Percentiles rank a stretch among this genome's conserved stretches.
phyloP scores from a whole-genome alignment of 1,140 invertebrate genomes.

The Phymorhynchus buccinoides region DNA sequence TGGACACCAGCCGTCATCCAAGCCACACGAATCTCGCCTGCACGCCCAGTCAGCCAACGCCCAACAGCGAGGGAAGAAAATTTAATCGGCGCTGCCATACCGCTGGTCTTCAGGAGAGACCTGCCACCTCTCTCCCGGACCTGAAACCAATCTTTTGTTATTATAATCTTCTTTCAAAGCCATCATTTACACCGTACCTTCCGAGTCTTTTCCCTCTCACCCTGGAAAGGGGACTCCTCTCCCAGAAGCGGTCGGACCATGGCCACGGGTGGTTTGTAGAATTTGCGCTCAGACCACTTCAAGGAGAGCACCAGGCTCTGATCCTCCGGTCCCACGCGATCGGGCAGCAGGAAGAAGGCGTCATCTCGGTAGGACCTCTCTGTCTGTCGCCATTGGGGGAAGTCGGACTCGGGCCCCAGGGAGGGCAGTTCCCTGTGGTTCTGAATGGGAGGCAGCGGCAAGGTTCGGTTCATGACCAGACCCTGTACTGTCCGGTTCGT shows the following conservation, averaged over 20 bases:
- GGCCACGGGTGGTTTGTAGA: neutral
- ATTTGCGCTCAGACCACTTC: neutral
- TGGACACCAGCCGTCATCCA: too few relatives aligned
- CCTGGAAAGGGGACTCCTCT: neutral
- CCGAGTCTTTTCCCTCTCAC: neutral
- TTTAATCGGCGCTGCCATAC: too few relatives aligned
- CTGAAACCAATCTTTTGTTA: too few relatives aligned
- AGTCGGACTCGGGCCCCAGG: neutral
- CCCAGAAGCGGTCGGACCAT: neutral
- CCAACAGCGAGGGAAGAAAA: too few relatives aligned
- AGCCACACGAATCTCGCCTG: too few relatives aligned
- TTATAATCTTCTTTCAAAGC: too few relatives aligned
- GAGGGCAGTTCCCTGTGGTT: neutral
- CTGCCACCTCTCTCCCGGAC: too few relatives aligned
- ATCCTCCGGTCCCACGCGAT: neutral
- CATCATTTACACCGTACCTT: neutral
- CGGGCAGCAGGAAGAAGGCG: conserved; percentile 13
- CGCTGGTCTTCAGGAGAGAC: too few relatives aligned
- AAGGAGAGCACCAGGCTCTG: neutral
- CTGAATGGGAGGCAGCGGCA: neutral
- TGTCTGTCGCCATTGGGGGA: neutral
- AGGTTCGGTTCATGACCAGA: neutral
- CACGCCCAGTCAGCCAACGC: too few relatives aligned
- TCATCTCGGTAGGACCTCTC: neutral
- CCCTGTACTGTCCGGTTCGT: neutral